phyloP scores from a whole-genome alignment of 1,140 invertebrate species.

The Aphidius gifuensis region DNA sequence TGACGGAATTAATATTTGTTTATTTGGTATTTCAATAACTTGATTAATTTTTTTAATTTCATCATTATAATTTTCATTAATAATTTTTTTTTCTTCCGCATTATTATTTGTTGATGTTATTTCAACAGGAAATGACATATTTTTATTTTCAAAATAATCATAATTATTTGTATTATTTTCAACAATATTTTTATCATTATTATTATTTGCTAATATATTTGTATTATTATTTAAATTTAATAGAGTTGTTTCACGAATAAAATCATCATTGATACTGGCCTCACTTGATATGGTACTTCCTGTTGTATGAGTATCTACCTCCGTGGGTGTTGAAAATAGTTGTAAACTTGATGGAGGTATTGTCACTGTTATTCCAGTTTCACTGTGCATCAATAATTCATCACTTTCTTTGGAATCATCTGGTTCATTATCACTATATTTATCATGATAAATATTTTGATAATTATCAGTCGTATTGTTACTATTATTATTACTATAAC shows the following conservation, averaged over 20 bases:
- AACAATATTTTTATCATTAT: background rate
- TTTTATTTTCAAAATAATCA: background rate
- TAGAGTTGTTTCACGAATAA: constrained; percentile 42
- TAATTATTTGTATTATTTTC: background rate
- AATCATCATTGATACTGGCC: constrained; percentile 40
- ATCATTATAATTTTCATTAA: too few species aligned
- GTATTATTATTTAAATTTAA: constrained; percentile 24
- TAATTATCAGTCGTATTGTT: too few species aligned
- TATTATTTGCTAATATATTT: background rate
- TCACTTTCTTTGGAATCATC: constrained; percentile 36
- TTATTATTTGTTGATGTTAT: too few species aligned
- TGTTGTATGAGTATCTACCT: constrained; percentile 28
- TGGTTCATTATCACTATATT: constrained; percentile 28
- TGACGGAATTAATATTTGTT: too few species aligned
- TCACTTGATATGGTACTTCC: constrained; percentile 38
- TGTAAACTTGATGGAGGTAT: constrained; percentile 21
- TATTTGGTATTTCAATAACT: too few species aligned
- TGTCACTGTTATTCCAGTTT: constrained; percentile 40
- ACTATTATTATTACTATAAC: too few species aligned
- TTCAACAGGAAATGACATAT: background rate
- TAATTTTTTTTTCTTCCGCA: too few species aligned
- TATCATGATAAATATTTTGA: constrained; percentile 11
- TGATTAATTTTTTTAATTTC: too few species aligned
- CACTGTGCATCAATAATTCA: constrained; percentile 45
- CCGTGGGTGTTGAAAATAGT: background rate